A percentile compares a stretch with the other conserved stretches of the same genome.
Conservation (phyloP, 2,113 vertebrate species). For the Sus scrofa region T2T-Sscrofa CM000819.6:104590501-104591000, state of each 20-base stretch:
- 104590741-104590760: not conserved
- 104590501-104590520: not conserved
- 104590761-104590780: not conserved
- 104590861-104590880: not conserved
- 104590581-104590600: slow-evolving; percentile 38
- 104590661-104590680: not conserved
- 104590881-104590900: not conserved
- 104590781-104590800: not conserved
- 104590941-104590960: not conserved
- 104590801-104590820: not conserved
- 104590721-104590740: not conserved
- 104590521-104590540: not conserved
- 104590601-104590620: not conserved
- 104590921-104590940: not conserved
- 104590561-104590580: slow-evolving; percentile 28
- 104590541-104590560: slow-evolving; percentile 1
- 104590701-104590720: slow-evolving; percentile 2
- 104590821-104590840: not conserved
- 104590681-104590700: not conserved
- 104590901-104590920: not conserved
- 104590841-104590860: too few species aligned
- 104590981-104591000: not conserved
- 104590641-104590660: not conserved
- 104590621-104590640: not conserved
- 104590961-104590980: not conserved